Conservation (phyloP, 2,113 vertebrate species). For the Tichodroma muraria region DNA sequence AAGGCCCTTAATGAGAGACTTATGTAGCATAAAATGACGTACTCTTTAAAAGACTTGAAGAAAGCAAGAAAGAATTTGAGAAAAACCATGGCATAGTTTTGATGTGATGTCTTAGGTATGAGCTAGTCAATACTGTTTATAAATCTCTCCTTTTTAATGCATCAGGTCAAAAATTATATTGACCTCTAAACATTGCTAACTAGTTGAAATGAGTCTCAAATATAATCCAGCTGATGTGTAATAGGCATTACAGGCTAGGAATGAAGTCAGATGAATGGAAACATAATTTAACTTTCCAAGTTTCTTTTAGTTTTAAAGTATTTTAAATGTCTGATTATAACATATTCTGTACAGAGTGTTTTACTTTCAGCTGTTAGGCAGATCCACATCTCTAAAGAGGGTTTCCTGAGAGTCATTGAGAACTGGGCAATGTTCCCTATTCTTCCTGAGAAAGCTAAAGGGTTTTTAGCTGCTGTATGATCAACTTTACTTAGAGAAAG, state of each 20-base stretch:
- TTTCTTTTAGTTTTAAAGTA: background rate
- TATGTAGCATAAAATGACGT: background rate
- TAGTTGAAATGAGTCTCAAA: background rate
- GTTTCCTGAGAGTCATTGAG: background rate
- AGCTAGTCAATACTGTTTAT: background rate
- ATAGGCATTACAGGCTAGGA: background rate
- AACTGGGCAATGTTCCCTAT: background rate
- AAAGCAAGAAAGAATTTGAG: background rate
- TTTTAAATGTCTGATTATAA: background rate
- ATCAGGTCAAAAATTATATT: background rate
- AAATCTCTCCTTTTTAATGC: background rate
- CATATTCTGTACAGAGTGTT: background rate
- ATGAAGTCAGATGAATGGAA: background rate
- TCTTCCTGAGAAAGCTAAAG: background rate
- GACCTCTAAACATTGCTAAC: background rate
- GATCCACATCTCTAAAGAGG: background rate
- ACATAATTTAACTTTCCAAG: slow-evolving; percentile 2
- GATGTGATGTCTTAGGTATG: background rate
- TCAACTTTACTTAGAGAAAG: background rate
- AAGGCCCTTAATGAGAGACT: background rate
- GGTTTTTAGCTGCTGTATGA: background rate
- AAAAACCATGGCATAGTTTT: background rate
- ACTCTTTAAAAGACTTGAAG: background rate
- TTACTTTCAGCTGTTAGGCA: background rate
- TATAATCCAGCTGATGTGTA: background rate